Evolutionary conservation across 2,113 vertebrate genomes (phyloP).

Genomic region (Excalfactoria chinensis): DNA sequence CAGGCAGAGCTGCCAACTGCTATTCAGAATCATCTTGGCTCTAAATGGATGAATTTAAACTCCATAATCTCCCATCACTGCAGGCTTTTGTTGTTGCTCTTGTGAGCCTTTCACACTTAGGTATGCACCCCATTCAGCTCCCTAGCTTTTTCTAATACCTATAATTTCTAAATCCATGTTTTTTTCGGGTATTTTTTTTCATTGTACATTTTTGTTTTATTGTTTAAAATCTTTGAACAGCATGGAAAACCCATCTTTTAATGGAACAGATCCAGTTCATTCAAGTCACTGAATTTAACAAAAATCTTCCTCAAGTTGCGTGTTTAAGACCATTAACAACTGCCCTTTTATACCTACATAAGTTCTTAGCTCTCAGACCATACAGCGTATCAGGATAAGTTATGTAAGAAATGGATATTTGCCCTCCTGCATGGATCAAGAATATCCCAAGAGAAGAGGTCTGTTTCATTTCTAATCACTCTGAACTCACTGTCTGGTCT

Average conservation of each 20-base stretch:
- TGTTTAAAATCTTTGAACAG: not conserved
- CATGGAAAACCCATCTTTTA: not conserved
- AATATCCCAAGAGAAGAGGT: not conserved
- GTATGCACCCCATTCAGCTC: not conserved
- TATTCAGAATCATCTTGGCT: not conserved
- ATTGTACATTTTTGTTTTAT: not conserved
- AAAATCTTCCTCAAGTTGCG: not conserved
- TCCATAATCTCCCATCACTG: not conserved
- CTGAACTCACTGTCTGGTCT: not conserved
- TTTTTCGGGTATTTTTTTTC: not conserved
- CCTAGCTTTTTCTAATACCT: not conserved
- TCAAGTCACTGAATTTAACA: not conserved
- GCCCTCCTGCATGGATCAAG: not conserved
- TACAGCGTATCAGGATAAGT: not conserved
- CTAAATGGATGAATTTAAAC: not conserved
- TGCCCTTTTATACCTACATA: not conserved
- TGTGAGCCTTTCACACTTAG: not conserved
- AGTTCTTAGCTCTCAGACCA: not conserved
- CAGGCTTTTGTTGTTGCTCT: not conserved
- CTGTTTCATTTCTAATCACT: not conserved
- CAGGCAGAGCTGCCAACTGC: no score
- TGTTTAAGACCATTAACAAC: not conserved
- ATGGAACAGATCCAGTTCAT: not conserved
- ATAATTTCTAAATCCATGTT: not conserved
- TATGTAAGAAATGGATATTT: not conserved